Evolutionary conservation across 2,888 invertebrate genomes (phyloP).

Genomic region (Malachius bipustulatus): DNA sequence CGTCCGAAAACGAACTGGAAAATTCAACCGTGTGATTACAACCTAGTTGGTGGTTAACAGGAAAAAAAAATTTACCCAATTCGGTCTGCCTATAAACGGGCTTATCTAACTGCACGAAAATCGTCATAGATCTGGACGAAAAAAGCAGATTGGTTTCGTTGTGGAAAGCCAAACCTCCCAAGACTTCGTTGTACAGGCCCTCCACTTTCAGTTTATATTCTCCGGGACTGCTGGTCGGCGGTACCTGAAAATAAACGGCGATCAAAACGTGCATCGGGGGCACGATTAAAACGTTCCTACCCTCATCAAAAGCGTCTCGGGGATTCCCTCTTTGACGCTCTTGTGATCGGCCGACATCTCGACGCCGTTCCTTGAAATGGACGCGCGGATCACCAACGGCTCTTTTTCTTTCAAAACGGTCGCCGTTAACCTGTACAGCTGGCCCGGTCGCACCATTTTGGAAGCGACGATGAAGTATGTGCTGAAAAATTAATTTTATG

Average conservation of each 20-base stretch:
- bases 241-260: conserved; percentile 47
- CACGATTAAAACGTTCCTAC: conserved; percentile 39
- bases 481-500: conserved; percentile 43
- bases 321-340: conserved; percentile 73
- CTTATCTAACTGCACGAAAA: conserved; percentile 90
- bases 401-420: conserved; percentile 67
- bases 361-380: conserved; percentile 81
- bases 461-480: conserved; percentile 91
- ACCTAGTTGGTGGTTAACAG: too few relatives aligned
- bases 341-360: conserved; percentile 76
- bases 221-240: conserved; percentile 70
- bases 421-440: conserved; percentile 79
- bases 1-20: conserved; percentile 71
- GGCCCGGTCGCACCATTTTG: conserved; percentile 79
- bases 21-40: too few relatives aligned
- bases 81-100: conserved; percentile 92
- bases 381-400: conserved; percentile 74
- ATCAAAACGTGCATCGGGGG: background rate
- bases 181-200: conserved; percentile 54
- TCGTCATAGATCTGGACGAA: conserved; percentile 84
- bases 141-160: conserved; percentile 80
- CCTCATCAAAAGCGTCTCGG: conserved; percentile 80
- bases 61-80: conserved; percentile 47
- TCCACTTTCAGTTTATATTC: conserved; percentile 58
- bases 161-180: conserved; percentile 77